Percentiles rank a stretch among this genome's conserved stretches.
These are phyloP conservation scores for Chrosomus eos DNA, from an alignment of 2,797 vertebrate genomes.

Conservation along the genomic window DNA sequence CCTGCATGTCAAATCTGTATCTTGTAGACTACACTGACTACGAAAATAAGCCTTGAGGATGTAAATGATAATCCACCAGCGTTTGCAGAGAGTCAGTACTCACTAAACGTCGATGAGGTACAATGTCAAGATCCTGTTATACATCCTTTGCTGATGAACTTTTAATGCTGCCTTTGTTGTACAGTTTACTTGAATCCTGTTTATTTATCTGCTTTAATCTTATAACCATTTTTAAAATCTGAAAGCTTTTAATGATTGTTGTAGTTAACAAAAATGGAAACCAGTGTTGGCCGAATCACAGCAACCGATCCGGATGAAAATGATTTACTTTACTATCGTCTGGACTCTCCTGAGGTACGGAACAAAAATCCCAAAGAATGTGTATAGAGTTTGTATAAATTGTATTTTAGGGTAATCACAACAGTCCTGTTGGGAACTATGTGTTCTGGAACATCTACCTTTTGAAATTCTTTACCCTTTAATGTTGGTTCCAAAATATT, in stretches of 20 bases:
- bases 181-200: background rate
- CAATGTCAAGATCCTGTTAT: slow-evolving; percentile 18
- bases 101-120: slow-evolving; percentile 67
- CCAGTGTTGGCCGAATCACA: background rate
- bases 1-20: background rate
- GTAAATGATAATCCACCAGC: slow-evolving; percentile 72
- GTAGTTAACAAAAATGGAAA: slow-evolving; percentile 58
- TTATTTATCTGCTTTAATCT: background rate
- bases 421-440: background rate
- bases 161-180: background rate
- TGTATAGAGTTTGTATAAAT: background rate
- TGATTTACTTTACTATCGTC: slow-evolving; percentile 61
- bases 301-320: slow-evolving; percentile 67
- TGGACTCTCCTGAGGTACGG: slow-evolving; percentile 66
- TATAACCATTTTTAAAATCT: background rate
- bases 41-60: background rate
- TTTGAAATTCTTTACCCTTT: background rate
- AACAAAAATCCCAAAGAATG: background rate
- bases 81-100: slow-evolving; percentile 53
- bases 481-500: background rate
- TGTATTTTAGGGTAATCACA: background rate
- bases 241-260: slow-evolving; percentile 21
- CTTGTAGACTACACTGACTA: background rate
- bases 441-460: background rate
- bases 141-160: background rate